Conservation (phyloP, 2,888 invertebrate genomes). For the Aricia artaxerxes region DNA sequence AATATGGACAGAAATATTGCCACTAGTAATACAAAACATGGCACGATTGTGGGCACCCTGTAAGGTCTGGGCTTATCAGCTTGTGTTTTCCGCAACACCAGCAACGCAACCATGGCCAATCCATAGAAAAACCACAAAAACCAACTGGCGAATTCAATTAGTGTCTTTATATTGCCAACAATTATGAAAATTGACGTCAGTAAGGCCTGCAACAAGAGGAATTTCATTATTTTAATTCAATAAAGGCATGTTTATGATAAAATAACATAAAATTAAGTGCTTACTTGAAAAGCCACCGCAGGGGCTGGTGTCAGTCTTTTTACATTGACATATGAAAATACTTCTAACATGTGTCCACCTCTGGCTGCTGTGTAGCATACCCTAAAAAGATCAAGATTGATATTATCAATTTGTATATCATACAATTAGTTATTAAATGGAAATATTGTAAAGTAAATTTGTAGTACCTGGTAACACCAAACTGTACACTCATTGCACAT, state of each 20-base stretch:
- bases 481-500: slow-evolving; percentile 88
- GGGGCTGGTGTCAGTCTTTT: slow-evolving; percentile 88
- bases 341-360: slow-evolving; percentile 89
- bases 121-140: slow-evolving; percentile 94
- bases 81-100: slow-evolving; percentile 86
- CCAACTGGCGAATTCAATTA: slow-evolving; percentile 93
- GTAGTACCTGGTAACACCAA: slow-evolving; percentile 84
- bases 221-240: not conserved
- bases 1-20: slow-evolving; percentile 86
- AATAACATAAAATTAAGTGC: not conserved
- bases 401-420: not conserved
- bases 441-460: not conserved
- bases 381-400: slow-evolving; percentile 60
- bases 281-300: slow-evolving; percentile 89
- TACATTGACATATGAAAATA: slow-evolving; percentile 89
- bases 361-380: slow-evolving; percentile 91
- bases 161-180: slow-evolving; percentile 85
- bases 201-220: slow-evolving; percentile 77
- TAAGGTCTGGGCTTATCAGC: slow-evolving; percentile 86
- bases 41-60: slow-evolving; percentile 86
- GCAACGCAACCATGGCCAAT: slow-evolving; percentile 87
- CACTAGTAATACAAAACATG: slow-evolving; percentile 85
- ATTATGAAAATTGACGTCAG: slow-evolving; percentile 86
- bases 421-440: not conserved
- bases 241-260: not conserved